These are phyloP conservation scores for Lucilia sericata DNA, from an alignment of 1,140 invertebrate genomes.

Conservation along the genomic window DNA sequence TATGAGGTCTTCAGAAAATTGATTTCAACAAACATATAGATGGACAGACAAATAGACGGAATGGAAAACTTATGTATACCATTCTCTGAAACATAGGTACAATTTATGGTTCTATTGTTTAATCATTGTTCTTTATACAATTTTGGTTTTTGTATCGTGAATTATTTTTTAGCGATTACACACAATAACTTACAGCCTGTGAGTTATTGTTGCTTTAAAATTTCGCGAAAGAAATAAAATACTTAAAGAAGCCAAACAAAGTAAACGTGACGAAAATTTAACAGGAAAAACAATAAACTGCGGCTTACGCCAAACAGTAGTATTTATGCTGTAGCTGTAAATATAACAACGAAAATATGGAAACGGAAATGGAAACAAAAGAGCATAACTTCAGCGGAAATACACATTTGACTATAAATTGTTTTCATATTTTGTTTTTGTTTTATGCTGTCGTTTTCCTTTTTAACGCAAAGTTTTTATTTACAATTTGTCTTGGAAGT, in stretches of 20 bases:
- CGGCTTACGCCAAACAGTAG: neutral
- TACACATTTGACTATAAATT: neutral
- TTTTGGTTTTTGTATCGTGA: too few relatives aligned
- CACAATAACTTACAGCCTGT: too few relatives aligned
- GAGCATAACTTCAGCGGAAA: neutral
- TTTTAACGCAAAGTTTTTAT: neutral
- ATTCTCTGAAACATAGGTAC: too few relatives aligned
- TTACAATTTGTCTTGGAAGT: too few relatives aligned
- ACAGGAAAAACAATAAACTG: neutral
- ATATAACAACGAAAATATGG: neutral
- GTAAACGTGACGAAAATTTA: neutral
- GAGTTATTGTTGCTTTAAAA: too few relatives aligned
- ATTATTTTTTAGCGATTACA: too few relatives aligned
- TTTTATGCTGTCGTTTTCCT: neutral
- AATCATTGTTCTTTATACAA: too few relatives aligned
- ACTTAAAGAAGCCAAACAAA: neutral
- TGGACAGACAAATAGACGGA: too few relatives aligned
- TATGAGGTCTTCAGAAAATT: too few relatives aligned
- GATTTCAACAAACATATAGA: too few relatives aligned
- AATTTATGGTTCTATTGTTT: too few relatives aligned
- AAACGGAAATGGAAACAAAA: neutral
- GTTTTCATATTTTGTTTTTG: neutral
- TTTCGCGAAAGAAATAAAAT: neutral
- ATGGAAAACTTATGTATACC: too few relatives aligned
- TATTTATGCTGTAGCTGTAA: neutral